Evolutionary conservation across 1,140 invertebrate species (phyloP), one percentile per base, ranked within the genome.

Genomic region (Pseudomyrmex dendroicus): DNA sequence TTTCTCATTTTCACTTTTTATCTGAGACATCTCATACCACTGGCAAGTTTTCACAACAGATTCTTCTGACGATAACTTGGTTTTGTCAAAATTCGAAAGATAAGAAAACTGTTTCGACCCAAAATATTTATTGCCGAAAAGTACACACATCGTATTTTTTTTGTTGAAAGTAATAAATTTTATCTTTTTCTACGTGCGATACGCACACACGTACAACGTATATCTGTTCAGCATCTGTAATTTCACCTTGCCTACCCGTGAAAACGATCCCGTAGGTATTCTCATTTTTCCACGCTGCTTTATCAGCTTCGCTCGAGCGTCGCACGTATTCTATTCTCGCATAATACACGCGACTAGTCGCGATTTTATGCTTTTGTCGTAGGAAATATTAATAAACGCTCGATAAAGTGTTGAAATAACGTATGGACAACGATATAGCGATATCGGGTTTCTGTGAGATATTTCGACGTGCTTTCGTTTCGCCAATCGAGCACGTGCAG

Each of bases 161-260:
- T 25, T 4, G 25, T 25, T 35, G 20, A 13, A 67, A 48, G 10
- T 68, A 15, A 35, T n/a, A 12, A 35, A 35, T 35, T 35, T 35
- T 35, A 35, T 35, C 3, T 35, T 35, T 35, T 35, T 35, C 5
- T 35, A 35, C 35, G 35, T 35, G 35, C 35, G 5, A 35, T 35
- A 35, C 4, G 7, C 35, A 35, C 35, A 35, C 48, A 59, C 63
- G 46, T 57, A 17, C 63, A 52, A 20, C 25, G 22, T 59, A 35
- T 64, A 46, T 77, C 63, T 78, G 63, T 63, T 61, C 44, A 22
- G 20, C 74, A 84, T 83, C 73, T 77, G 82, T 80, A 84, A 84
- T 84, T 84, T 80, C 57, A 62, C 35, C 74, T 63, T 80, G 57
- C 62, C 52, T 73, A 74, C 48, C 59, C 50, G 59, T 22, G 62